Conservation (phyloP, 1,140 invertebrate genomes). For the Gryon sp. region DNA sequence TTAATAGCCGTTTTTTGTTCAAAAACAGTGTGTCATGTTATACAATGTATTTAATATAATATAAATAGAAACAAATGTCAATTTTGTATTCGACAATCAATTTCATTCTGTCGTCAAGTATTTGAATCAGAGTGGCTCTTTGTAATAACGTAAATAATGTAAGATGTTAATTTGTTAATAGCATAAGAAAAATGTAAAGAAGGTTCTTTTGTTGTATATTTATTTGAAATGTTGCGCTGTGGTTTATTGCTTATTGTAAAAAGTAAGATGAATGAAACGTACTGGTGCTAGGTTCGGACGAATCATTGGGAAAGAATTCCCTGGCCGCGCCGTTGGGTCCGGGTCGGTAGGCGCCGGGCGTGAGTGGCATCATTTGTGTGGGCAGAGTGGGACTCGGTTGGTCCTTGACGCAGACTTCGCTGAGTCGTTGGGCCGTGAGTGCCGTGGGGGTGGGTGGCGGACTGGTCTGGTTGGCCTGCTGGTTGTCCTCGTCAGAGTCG, state of each 20-base stretch:
- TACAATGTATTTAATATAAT: no score
- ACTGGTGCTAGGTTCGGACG: constrained; percentile 90
- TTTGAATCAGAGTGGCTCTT: no score
- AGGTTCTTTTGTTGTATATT: not conserved
- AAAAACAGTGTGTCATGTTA: no score
- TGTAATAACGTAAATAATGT: no score
- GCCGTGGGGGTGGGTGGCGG: constrained; percentile 83
- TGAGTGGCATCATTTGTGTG: constrained; percentile 75
- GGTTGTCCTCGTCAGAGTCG: constrained; percentile 78
- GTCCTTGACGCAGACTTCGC: constrained; percentile 77
- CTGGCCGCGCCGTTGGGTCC: constrained; percentile 69
- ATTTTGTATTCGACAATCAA: no score
- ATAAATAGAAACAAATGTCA: no score
- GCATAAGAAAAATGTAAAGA: no score
- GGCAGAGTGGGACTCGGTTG: constrained; percentile 75
- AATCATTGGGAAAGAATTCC: constrained; percentile 88
- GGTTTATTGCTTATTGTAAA: not conserved
- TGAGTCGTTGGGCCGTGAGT: constrained; percentile 76
- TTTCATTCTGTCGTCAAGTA: no score
- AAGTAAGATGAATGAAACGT: constrained; percentile 68
- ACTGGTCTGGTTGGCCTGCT: constrained; percentile 78
- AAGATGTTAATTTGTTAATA: no score
- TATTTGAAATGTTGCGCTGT: not conserved
- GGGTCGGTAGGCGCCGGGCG: constrained; percentile 70
- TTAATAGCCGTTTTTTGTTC: no score